phyloP scores from a whole-genome alignment of 2,113 vertebrate genomes.

The Campylomormyrus numenius region DNA sequence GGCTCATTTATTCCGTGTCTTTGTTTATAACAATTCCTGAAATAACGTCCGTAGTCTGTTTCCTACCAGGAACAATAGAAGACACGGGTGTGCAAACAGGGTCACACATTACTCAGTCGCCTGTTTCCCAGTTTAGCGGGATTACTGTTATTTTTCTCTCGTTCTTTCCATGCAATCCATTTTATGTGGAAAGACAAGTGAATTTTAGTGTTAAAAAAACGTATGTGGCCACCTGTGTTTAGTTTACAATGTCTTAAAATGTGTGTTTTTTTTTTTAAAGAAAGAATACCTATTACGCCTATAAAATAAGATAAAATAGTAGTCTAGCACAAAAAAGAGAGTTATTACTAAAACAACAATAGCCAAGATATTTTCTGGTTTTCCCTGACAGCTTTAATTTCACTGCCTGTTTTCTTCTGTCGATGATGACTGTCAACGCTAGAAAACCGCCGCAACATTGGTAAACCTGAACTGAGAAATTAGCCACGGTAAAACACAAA shows the following conservation, averaged over 20 bases:
- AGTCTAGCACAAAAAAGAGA: neutral
- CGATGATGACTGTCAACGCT: neutral
- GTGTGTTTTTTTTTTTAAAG: neutral
- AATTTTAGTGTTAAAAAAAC: neutral
- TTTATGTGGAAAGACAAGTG: slow-evolving; percentile 18
- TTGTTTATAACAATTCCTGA: slow-evolving; percentile 38
- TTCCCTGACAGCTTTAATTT: neutral
- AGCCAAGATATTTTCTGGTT: neutral
- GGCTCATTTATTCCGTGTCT: slow-evolving; percentile 29
- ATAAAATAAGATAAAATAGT: neutral
- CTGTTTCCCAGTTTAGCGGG: slow-evolving; percentile 8
- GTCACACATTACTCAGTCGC: slow-evolving; percentile 31
- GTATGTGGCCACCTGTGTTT: neutral
- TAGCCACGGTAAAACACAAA: neutral
- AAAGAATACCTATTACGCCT: neutral
- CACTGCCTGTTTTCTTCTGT: neutral
- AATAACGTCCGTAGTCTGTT: slow-evolving; percentile 45
- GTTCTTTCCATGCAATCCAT: slow-evolving; percentile 30
- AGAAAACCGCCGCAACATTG: neutral
- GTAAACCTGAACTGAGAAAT: neutral
- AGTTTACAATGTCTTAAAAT: neutral
- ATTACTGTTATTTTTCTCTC: slow-evolving; percentile 15
- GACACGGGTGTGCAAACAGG: slow-evolving; percentile 26
- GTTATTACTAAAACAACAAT: neutral
- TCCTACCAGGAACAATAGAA: slow-evolving; percentile 48